Percentiles rank a stretch among this genome's conserved stretches.
Evolutionary conservation across 2,888 invertebrate genomes (phyloP).

Genomic region (Coelogynopora nodosa): DNA sequence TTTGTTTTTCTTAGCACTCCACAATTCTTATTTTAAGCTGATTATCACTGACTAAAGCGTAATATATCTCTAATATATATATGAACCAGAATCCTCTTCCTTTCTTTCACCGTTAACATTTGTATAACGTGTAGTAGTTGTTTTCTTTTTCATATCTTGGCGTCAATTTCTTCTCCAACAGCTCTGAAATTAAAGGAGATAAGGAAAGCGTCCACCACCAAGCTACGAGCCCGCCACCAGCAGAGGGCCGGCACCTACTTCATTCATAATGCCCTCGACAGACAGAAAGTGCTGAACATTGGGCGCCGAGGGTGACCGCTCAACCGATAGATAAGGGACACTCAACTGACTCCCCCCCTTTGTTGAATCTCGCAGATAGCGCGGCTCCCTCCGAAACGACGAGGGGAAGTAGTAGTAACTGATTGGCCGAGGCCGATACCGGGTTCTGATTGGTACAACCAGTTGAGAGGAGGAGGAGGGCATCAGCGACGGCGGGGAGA

Average conservation of each 20-base stretch:
- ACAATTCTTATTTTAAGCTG: too few species aligned
- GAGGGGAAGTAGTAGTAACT: conserved; percentile 10
- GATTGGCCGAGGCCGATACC: not conserved
- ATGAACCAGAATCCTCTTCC: too few species aligned
- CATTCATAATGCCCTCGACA: conserved; percentile 53
- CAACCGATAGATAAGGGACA: conserved; percentile 50
- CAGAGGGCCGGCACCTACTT: not conserved
- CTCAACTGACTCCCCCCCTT: not conserved
- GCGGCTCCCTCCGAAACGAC: not conserved
- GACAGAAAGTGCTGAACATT: conserved; percentile 82
- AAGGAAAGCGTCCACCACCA: not conserved
- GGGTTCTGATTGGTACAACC: not conserved
- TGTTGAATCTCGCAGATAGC: not conserved
- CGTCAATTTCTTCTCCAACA: too few species aligned
- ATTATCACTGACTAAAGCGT: too few species aligned
- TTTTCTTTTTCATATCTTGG: too few species aligned
- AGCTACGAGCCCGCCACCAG: not conserved
- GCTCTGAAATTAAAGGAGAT: too few species aligned
- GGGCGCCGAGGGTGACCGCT: conserved; percentile 84
- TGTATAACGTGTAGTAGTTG: too few species aligned
- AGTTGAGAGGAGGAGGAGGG: not conserved
- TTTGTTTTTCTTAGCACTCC: too few species aligned
- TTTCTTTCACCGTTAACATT: too few species aligned
- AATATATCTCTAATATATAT: too few species aligned
- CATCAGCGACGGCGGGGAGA: not conserved